Evolutionary conservation across 2,113 vertebrate genomes (phyloP).

Genomic region (Apodemus sylvaticus): DNA sequence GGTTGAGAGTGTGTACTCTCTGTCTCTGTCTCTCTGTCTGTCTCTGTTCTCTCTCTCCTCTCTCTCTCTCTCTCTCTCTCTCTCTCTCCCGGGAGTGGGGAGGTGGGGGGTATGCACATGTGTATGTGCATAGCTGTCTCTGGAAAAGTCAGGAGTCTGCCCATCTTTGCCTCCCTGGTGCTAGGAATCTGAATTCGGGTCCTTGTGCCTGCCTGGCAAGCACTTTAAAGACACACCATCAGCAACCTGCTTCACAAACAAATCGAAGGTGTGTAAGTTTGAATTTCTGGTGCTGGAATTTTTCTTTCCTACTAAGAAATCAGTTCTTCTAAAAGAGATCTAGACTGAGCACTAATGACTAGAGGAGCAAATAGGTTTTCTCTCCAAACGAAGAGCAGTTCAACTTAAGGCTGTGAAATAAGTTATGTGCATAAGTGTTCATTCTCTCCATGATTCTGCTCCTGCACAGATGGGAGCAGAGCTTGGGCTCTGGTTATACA

Average conservation of each 20-base stretch:
- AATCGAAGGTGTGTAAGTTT: background rate
- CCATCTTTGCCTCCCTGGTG: background rate
- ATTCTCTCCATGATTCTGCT: constrained; percentile 31
- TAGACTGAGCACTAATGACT: constrained; percentile 16
- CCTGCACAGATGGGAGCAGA: background rate
- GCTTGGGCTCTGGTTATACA: background rate
- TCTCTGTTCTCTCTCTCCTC: background rate
- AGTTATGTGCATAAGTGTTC: background rate
- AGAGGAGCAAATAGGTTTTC: background rate
- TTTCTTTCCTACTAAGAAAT: constrained; percentile 21
- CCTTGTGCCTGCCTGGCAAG: background rate
- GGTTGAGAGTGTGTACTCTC: background rate
- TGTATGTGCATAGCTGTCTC: background rate
- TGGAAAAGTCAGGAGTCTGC: background rate
- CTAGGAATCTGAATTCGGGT: background rate
- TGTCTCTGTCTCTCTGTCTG: background rate
- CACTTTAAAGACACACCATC: background rate
- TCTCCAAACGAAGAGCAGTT: constrained; percentile 29
- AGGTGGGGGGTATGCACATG: too few species aligned
- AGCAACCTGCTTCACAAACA: background rate
- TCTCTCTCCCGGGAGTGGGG: background rate
- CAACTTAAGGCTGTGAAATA: background rate
- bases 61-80: background rate
- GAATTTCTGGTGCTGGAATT: constrained; percentile 21
- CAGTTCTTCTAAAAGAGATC: background rate